Percentiles rank a stretch among this genome's conserved stretches.
Evolutionary conservation across 2,888 invertebrate genomes (phyloP).

Genomic region (Halocaridina rubra): DNA sequence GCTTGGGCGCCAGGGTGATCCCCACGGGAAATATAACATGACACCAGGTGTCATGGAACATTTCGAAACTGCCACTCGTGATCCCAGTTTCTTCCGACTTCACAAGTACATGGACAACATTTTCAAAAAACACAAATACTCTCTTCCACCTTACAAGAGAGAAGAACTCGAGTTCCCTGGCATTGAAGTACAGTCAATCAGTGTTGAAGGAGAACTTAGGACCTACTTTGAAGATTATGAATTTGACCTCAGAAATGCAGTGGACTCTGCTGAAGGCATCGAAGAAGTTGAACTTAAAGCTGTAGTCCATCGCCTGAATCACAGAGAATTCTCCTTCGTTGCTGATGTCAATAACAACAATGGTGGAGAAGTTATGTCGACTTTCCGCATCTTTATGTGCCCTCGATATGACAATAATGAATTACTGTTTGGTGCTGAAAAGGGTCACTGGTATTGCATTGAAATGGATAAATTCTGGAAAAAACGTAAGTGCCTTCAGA

Average conservation of each 20-base stretch:
- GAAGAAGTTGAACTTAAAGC: constrained; percentile 53
- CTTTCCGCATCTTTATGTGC: constrained; percentile 65
- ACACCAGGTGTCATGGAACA: constrained; percentile 69
- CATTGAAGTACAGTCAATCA: constrained; percentile 68
- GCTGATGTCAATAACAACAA: constrained; percentile 63
- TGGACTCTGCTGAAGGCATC: constrained; percentile 30
- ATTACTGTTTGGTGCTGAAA: constrained; percentile 62
- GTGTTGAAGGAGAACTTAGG: constrained; percentile 71
- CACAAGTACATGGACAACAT: constrained; percentile 77
- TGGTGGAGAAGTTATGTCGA: constrained; percentile 58
- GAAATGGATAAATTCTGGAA: constrained; percentile 65
- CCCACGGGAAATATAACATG: constrained; percentile 67
- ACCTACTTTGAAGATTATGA: constrained; percentile 66
- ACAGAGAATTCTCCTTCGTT: constrained; percentile 65
- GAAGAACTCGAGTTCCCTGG: constrained; percentile 65
- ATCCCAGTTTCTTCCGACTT: constrained; percentile 80
- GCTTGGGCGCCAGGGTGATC: constrained; percentile 65
- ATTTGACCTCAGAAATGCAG: constrained; percentile 67
- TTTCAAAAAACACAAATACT: constrained; percentile 75
- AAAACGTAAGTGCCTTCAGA: constrained; percentile 64
- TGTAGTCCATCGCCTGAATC: constrained; percentile 65
- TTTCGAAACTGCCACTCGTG: constrained; percentile 77
- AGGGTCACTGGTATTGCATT: constrained; percentile 64
- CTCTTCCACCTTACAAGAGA: constrained; percentile 74
- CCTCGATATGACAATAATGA: constrained; percentile 65